These are phyloP conservation scores for Mactra quadrangularis DNA, from an alignment of 1,140 invertebrate genomes.

Conservation along the genomic window DNA sequence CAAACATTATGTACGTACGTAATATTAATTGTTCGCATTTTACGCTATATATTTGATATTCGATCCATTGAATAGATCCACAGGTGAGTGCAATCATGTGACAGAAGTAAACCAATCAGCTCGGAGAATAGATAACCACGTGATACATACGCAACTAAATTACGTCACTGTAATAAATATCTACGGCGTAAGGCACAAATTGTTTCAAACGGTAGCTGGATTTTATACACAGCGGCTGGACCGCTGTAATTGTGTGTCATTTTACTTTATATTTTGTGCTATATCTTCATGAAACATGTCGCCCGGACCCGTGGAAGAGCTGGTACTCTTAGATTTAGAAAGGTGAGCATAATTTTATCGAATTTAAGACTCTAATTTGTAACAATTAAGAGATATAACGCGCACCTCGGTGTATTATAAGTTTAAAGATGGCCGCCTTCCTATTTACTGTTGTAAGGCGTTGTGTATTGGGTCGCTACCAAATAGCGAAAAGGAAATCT, in stretches of 20 bases:
- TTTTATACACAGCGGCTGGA: constrained; percentile 62
- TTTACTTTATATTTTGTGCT: constrained; percentile 51
- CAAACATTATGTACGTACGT: too few species aligned
- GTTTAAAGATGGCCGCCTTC: constrained; percentile 18
- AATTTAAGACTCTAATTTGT: background rate
- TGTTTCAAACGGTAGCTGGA: constrained; percentile 46
- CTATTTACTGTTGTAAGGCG: too few species aligned
- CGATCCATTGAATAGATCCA: background rate
- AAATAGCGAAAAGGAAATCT: too few species aligned
- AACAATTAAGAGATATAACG: background rate
- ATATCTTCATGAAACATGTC: constrained; percentile 69
- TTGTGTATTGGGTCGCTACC: too few species aligned
- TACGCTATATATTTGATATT: background rate
- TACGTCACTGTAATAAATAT: constrained; percentile 45
- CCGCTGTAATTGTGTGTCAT: constrained; percentile 49
- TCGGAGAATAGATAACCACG: constrained; percentile 6
- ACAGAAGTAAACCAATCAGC: constrained; percentile 19
- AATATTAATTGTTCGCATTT: too few species aligned
- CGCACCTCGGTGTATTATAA: background rate
- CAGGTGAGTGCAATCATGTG: constrained; percentile 43
- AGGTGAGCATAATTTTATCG: constrained; percentile 69
- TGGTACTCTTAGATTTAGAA: constrained; percentile 77
- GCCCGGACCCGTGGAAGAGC: constrained; percentile 77
- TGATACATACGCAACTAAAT: constrained; percentile 55
- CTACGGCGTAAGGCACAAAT: constrained; percentile 1